Conservation (phyloP, 2,113 vertebrate species). For the Emberiza fucata region DNA sequence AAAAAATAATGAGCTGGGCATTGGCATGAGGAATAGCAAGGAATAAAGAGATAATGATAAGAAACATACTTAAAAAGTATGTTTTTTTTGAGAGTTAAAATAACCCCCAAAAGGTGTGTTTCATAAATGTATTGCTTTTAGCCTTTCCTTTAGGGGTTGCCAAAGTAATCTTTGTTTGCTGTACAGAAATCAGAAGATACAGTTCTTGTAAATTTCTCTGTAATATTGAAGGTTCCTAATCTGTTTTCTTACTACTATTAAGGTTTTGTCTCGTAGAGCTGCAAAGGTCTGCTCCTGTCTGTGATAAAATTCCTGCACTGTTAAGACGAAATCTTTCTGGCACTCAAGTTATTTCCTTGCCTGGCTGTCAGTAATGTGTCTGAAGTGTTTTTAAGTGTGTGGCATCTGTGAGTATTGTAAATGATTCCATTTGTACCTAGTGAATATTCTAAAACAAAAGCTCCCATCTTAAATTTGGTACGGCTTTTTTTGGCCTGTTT, state of each 20-base stretch:
- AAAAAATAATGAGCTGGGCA: not conserved
- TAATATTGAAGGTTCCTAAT: not conserved
- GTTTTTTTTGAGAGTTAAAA: not conserved
- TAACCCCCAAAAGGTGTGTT: accelerated
- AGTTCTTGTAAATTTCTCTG: not conserved
- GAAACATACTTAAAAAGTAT: not conserved
- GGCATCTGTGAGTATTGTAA: not conserved
- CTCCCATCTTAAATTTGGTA: not conserved
- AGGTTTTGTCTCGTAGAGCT: not conserved
- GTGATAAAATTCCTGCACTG: not conserved
- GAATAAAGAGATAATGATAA: not conserved
- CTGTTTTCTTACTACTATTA: not conserved
- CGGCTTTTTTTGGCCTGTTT: not conserved
- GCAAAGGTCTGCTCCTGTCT: not conserved
- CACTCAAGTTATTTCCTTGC: not conserved
- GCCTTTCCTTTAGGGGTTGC: not conserved
- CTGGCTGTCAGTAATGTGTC: not conserved
- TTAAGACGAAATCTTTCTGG: not conserved
- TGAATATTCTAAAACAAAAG: not conserved
- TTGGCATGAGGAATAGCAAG: not conserved
- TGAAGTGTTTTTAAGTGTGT: not conserved
- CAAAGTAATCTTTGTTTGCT: not conserved
- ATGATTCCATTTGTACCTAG: not conserved
- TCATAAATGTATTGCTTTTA: not conserved
- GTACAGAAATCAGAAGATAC: not conserved